A percentile compares a stretch with the other conserved stretches of the same genome.
These are phyloP conservation scores for Cyrtonyx montezumae DNA, from an alignment of 2,113 vertebrate species.

Conservation along the genomic window DNA sequence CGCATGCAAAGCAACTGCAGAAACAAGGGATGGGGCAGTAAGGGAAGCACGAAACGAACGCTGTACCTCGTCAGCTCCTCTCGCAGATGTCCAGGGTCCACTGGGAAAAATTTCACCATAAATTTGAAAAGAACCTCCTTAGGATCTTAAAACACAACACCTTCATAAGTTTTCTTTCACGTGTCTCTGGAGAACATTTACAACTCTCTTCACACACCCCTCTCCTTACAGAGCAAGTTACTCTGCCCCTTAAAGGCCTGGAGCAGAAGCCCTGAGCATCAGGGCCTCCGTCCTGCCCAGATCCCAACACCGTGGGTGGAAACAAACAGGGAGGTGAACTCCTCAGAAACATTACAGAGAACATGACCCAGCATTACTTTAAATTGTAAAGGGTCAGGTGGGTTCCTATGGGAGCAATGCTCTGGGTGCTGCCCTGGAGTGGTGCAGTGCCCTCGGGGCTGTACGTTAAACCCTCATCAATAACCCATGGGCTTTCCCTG, in stretches of 20 bases:
- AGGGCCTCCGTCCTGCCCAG: neutral
- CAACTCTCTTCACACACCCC: constrained; percentile 40
- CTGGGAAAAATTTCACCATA: constrained; percentile 98
- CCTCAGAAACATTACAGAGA: neutral
- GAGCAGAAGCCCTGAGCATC: neutral
- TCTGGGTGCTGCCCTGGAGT: accelerated
- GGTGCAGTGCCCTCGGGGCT: accelerated
- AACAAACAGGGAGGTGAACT: accelerated
- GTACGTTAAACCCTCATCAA: neutral
- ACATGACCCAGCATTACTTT: neutral
- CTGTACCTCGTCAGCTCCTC: constrained; percentile 93
- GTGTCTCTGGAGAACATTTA: constrained; percentile 64
- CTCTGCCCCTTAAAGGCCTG: neutral
- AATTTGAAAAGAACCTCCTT: constrained; percentile 95
- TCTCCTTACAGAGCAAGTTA: neutral
- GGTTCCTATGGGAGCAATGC: neutral
- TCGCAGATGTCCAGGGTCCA: constrained; percentile 92
- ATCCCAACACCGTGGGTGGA: too few species aligned
- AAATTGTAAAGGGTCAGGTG: neutral
- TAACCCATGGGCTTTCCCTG: neutral
- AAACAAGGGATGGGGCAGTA: neutral
- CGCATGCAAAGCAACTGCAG: neutral
- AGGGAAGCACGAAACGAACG: neutral
- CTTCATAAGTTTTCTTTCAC: constrained; percentile 79
- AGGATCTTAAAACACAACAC: constrained; percentile 86